Evolutionary conservation across 2,797 vertebrate species (phyloP).

Genomic region (Manis crassicaudata): DNA sequence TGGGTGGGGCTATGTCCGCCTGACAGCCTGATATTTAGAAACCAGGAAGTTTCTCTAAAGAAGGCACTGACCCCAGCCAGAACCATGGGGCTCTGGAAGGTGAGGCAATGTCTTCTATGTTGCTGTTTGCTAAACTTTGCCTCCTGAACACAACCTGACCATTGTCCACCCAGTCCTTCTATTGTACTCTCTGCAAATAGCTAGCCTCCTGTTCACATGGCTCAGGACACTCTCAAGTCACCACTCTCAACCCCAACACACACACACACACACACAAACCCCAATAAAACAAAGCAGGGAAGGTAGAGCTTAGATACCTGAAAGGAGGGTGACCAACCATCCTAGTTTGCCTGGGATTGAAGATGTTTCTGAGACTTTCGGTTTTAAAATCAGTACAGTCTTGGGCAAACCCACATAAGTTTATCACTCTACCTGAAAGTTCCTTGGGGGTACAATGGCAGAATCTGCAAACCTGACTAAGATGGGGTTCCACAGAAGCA

Average conservation of each 20-base stretch:
- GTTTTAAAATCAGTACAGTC: neutral
- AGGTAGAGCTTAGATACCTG: neutral
- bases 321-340: neutral
- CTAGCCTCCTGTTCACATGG: neutral
- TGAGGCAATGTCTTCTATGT: neutral
- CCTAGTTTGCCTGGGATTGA: neutral
- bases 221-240: neutral
- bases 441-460: neutral
- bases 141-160: neutral
- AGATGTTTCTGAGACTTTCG: neutral
- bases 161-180: neutral
- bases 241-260: accelerated
- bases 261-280: neutral
- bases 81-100: neutral
- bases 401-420: neutral
- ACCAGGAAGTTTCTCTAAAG: neutral
- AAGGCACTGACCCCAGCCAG: neutral
- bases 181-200: neutral
- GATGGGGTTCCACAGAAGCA: neutral
- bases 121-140: neutral
- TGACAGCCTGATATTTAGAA: neutral
- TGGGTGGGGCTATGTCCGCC: neutral
- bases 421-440: neutral
- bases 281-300: neutral
- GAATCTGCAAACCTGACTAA: neutral